Conservation (phyloP, 2,888 invertebrate genomes). For the Cordilura impudica region DNA sequence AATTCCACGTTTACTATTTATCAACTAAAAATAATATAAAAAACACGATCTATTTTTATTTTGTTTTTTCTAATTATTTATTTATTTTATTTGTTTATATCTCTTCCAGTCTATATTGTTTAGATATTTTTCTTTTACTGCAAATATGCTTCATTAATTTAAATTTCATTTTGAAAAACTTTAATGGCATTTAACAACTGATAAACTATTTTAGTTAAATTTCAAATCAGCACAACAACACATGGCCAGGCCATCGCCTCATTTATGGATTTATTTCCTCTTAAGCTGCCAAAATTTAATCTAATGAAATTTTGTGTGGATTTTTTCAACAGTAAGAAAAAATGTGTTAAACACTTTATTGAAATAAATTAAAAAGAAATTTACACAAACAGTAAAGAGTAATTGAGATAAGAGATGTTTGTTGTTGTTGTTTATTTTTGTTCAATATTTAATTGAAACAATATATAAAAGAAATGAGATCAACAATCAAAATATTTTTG, state of each 20-base stretch:
- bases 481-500: neutral
- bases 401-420: conserved; percentile 22
- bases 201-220: neutral
- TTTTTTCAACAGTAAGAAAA: conserved; percentile 24
- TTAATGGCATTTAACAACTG: too few relatives aligned
- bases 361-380: neutral
- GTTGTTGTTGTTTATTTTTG: neutral
- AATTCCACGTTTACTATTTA: too few relatives aligned
- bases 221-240: neutral
- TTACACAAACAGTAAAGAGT: conserved; percentile 27
- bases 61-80: too few relatives aligned
- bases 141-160: too few relatives aligned
- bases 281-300: conserved; percentile 12
- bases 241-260: neutral
- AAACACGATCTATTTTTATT: too few relatives aligned
- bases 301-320: conserved; percentile 3
- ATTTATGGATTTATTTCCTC: neutral
- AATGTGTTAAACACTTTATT: conserved; percentile 28
- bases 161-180: too few relatives aligned
- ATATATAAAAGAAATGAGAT: conserved; percentile 25
- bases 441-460: neutral
- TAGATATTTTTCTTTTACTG: too few relatives aligned
- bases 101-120: too few relatives aligned
- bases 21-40: too few relatives aligned
- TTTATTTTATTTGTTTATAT: too few relatives aligned